Evolutionary conservation across 2,888 invertebrate genomes (phyloP).

Genomic region (Eudemis profundana): DNA sequence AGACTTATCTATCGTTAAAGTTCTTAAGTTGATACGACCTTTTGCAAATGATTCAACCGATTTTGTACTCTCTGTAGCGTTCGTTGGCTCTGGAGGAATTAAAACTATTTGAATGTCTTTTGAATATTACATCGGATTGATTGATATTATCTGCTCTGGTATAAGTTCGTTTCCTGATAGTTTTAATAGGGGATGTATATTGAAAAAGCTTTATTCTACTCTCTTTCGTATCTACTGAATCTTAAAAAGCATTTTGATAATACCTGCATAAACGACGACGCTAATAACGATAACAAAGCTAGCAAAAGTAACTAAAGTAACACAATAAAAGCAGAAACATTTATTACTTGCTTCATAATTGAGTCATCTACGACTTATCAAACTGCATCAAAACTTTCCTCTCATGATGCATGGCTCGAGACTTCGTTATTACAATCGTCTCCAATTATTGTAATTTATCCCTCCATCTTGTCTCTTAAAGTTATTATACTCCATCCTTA

Average conservation of each 20-base stretch:
- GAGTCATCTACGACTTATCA: slow-evolving; percentile 23
- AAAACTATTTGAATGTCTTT: slow-evolving; percentile 43
- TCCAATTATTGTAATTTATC: slow-evolving; percentile 39
- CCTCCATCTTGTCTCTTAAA: slow-evolving; percentile 32
- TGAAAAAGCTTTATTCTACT: not conserved
- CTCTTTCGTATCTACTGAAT: not conserved
- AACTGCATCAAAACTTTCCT: slow-evolving; percentile 39
- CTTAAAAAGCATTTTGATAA: not conserved
- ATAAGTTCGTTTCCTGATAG: not conserved
- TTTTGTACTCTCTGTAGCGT: slow-evolving; percentile 36
- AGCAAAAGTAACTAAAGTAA: not conserved
- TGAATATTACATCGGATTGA: slow-evolving; percentile 34
- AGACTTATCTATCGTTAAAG: not conserved
- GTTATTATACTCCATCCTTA: slow-evolving; percentile 37
- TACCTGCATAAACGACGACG: not conserved
- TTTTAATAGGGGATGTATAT: not conserved
- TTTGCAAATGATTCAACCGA: slow-evolving; percentile 56
- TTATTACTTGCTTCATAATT: slow-evolving; percentile 6
- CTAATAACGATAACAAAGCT: not conserved
- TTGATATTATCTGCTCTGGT: slow-evolving; percentile 18
- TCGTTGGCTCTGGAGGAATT: slow-evolving; percentile 40
- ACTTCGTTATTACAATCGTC: slow-evolving; percentile 33
- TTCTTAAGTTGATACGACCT: slow-evolving; percentile 5
- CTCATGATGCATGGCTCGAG: slow-evolving; percentile 13
- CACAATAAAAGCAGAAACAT: not conserved